These are phyloP conservation scores for Crocallis elinguaria DNA, from an alignment of 2,888 invertebrate genomes.

Conservation along the genomic window DNA sequence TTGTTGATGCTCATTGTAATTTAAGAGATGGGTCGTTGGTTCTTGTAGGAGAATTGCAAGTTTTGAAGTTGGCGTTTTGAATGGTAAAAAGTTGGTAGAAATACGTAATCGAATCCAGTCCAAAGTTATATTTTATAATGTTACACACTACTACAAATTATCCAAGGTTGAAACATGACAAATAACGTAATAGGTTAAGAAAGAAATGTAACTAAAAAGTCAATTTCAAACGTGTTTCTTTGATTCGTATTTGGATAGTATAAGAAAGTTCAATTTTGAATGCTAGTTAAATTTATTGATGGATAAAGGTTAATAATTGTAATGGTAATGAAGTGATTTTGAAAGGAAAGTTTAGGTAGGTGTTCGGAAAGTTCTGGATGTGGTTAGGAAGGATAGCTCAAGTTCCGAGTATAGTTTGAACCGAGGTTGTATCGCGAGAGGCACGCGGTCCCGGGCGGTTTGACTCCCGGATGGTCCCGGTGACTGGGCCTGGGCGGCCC, in stretches of 20 bases:
- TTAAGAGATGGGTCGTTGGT: conserved; percentile 37
- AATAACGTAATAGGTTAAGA: conserved; percentile 25
- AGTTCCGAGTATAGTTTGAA: conserved; percentile 57
- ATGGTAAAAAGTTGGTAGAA: conserved; percentile 26
- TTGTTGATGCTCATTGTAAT: conserved; percentile 40
- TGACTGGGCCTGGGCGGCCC: no score
- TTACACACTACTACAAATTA: conserved; percentile 1
- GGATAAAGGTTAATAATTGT: conserved; percentile 21
- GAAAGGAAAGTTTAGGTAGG: conserved; percentile 23
- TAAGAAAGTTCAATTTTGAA: conserved; percentile 23
- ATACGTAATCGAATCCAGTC: conserved; percentile 20
- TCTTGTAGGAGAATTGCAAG: conserved; percentile 35
- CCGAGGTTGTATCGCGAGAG: conserved; percentile 15
- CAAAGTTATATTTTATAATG: conserved; percentile 10
- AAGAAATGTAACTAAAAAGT: conserved; percentile 23
- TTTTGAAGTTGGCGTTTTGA: conserved; percentile 36
- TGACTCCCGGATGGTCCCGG: no score
- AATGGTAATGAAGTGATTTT: conserved; percentile 4
- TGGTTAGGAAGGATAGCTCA: conserved; percentile 49
- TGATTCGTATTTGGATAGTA: conserved; percentile 15
- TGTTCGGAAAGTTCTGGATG: conserved; percentile 24
- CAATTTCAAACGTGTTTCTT: conserved; percentile 27
- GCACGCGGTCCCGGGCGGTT: conserved; percentile 42
- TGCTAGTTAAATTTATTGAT: conserved; percentile 28
- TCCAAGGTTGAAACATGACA: conserved; percentile 26